Conservation (phyloP, 2,113 vertebrate genomes). For the Mystacornis crossleyi region DNA sequence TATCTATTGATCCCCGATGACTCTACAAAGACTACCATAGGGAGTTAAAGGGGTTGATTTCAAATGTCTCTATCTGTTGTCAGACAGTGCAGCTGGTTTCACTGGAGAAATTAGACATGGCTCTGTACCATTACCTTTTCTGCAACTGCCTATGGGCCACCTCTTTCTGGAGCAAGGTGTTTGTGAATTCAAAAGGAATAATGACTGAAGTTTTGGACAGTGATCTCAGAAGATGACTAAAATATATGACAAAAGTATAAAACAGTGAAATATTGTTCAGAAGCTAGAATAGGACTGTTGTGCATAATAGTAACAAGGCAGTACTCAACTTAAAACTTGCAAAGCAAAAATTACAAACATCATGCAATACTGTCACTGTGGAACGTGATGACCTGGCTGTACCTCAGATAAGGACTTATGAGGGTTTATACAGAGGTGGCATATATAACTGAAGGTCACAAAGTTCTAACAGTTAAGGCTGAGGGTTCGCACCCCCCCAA, state of each 20-base stretch:
- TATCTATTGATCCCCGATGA: neutral
- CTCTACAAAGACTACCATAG: neutral
- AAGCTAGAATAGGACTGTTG: neutral
- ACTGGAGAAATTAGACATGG: neutral
- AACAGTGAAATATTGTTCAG: neutral
- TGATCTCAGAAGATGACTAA: neutral
- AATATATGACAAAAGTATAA: neutral
- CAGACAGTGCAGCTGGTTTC: neutral
- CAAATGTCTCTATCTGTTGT: neutral
- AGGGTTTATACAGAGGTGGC: neutral
- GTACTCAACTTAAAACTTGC: neutral
- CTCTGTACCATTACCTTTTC: neutral
- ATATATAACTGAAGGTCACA: neutral
- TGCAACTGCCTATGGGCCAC: accelerated
- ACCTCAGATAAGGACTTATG: neutral
- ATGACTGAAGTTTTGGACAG: neutral
- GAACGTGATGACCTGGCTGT: accelerated
- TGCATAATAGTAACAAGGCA: neutral
- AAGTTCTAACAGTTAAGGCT: neutral
- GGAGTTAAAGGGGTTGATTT: neutral
- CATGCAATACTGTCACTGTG: accelerated
- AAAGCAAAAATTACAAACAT: neutral
- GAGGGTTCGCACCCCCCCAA: neutral
- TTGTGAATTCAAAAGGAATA: neutral
- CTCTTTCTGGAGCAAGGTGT: neutral